Percentiles rank a stretch among this genome's conserved stretches.
These are phyloP conservation scores for Mythimna albipuncta DNA, from an alignment of 2,888 invertebrate species.

Conservation along the genomic window DNA sequence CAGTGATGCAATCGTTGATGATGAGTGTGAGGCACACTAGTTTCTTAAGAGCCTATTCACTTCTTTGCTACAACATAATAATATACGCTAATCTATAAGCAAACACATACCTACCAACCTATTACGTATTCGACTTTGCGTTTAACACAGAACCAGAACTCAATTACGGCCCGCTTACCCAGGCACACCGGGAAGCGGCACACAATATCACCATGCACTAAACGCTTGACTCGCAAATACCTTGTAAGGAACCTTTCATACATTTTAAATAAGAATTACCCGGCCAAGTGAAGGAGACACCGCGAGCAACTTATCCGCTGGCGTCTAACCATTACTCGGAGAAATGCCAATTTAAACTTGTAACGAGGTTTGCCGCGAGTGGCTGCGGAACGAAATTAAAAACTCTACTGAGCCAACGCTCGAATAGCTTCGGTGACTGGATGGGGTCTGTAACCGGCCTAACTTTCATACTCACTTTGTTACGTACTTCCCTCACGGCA, in stretches of 20 bases:
- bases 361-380: conserved; percentile 89
- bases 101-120: not conserved
- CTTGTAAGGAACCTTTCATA: conserved; percentile 75
- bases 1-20: too few species aligned
- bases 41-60: too few species aligned
- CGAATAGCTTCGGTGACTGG: conserved; percentile 78
- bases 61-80: not conserved
- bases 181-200: conserved; percentile 13
- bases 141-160: conserved; percentile 4
- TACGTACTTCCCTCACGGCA: conserved; percentile 78
- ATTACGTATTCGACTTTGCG: not conserved
- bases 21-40: too few species aligned
- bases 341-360: conserved; percentile 90
- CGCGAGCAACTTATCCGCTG: conserved; percentile 81
- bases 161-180: conserved; percentile 10
- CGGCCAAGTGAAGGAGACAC: conserved; percentile 82
- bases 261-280: conserved; percentile 88
- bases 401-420: conserved; percentile 82
- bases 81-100: not conserved
- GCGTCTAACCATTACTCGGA: conserved; percentile 88
- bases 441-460: conserved; percentile 84
- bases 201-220: conserved; percentile 55
- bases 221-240: conserved; percentile 67
- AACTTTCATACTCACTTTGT: conserved; percentile 87
- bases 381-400: conserved; percentile 89